Evolutionary conservation across 1,140 invertebrate genomes (phyloP).

Genomic region (Leucophenga varia): DNA sequence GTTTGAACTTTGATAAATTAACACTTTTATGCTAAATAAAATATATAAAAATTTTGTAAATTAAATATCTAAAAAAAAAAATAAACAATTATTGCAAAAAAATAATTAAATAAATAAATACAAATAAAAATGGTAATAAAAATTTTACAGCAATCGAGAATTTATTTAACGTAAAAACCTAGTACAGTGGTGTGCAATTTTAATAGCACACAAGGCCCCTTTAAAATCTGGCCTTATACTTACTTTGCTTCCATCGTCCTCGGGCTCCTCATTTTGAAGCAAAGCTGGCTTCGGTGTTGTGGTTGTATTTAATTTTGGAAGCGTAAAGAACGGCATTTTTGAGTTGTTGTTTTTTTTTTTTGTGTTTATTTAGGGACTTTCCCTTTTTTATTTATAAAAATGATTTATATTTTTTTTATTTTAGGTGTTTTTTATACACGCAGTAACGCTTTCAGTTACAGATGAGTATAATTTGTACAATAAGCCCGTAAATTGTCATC

Average conservation of each 20-base stretch:
- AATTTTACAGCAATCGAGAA: too few relatives aligned
- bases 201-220: conserved; percentile 11
- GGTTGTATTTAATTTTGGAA: conserved; percentile 15
- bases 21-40: too few relatives aligned
- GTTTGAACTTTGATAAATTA: too few relatives aligned
- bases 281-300: conserved; percentile 16
- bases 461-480: conserved; percentile 43
- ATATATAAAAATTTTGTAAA: not conserved
- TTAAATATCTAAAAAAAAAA: not conserved
- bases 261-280: conserved; percentile 23
- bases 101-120: too few relatives aligned
- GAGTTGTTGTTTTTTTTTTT: too few relatives aligned
- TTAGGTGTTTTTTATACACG: not conserved
- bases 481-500: conserved; percentile 44
- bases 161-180: too few relatives aligned
- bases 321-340: too few relatives aligned
- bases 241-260: conserved; percentile 41
- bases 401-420: not conserved
- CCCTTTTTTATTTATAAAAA: not conserved
- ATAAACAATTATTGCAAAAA: not conserved
- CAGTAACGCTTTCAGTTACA: conserved; percentile 25
- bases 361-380: too few relatives aligned
- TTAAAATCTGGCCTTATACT: too few relatives aligned
- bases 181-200: not conserved
- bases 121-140: too few relatives aligned